Base-by-base conservation (phyloP, 1,140 invertebrate genomes). In the Argopecten irradians region DNA sequence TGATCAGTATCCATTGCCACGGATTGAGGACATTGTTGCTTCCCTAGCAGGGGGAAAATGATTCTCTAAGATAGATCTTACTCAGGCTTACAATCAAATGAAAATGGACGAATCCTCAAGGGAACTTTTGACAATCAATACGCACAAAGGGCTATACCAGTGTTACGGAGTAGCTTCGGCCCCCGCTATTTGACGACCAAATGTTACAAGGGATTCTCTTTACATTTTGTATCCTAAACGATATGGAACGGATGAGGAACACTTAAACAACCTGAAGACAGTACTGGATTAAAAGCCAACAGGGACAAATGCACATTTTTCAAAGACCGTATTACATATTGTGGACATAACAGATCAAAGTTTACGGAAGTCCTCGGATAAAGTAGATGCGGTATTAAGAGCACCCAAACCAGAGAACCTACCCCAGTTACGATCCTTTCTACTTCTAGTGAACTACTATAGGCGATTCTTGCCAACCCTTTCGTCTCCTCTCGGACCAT, bases 151-250 rank as follows among this genome's bases (percentile, higher is more conserved):
- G 5, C 87, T 96, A 22, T 96, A 94, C 89, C 90, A 91, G 14
- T 94, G 96, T n/a, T 95, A 95, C 82, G 96, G 96, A 16, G 94
- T 96, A 16, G 94, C 95, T 88, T 94, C 94, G 14, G 96, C 96
- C 0, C 95, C 96, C 32, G 90, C 93, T n/a, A 94, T 96, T 87
- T 96, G 96, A 87, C 95, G 96, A 90, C 55, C 88, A 93, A 88
- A 46, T 94, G 1, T 90, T 96, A 43, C 55, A 87, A 86, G 87
- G 87, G 34, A 86, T 90, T 88, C 94, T 95, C 5, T 19, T 83
- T 22, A 83, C 43, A 0, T 22, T 43, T 33, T 82, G 46, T 36
- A 13, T 39, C 22, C 86, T 86, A 41, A 89, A 90, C 71, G 89
- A 88, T 34, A 90, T 90, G n/a, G 19, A 9, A 85, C 87, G 34